Percentiles rank a stretch among this genome's conserved stretches.
Evolutionary conservation across 2,888 invertebrate genomes (phyloP).

Genomic region (Steromphala cineraria): DNA sequence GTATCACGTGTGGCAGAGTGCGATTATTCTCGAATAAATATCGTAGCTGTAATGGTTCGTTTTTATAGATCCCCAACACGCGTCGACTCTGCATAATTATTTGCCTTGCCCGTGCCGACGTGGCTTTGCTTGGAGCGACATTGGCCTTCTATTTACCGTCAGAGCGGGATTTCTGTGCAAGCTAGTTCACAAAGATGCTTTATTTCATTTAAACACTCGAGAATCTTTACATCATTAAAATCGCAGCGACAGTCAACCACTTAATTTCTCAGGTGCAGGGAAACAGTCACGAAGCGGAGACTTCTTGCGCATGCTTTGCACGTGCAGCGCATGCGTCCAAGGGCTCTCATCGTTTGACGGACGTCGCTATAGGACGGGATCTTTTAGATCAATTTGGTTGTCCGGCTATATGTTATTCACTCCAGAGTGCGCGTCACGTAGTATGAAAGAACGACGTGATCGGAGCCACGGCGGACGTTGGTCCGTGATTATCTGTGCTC

Average conservation of each 20-base stretch:
- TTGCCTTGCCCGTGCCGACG: conserved; percentile 29
- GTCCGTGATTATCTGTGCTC: background rate
- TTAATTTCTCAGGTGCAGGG: conserved; percentile 30
- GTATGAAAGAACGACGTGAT: background rate
- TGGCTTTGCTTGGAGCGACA: conserved; percentile 27
- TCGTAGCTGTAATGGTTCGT: conserved; percentile 14
- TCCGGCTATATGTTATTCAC: background rate
- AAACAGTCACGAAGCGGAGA: conserved; percentile 16
- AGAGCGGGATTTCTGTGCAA: background rate
- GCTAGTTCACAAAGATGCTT: conserved; percentile 6
- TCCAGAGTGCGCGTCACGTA: background rate
- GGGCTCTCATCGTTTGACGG: background rate
- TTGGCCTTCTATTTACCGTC: conserved; percentile 32
- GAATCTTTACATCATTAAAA: conserved; percentile 30
- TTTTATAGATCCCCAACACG: conserved; percentile 22
- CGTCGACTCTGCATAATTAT: conserved; percentile 32
- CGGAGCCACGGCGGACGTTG: background rate
- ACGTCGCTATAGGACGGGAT: background rate
- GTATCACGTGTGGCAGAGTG: conserved; percentile 13
- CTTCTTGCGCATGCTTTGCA: conserved; percentile 11
- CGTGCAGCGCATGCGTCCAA: conserved; percentile 14
- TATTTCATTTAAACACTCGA: conserved; percentile 22
- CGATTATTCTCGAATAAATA: conserved; percentile 23
- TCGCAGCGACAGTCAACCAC: conserved; percentile 24
- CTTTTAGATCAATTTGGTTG: conserved; percentile 10